phyloP scores from a whole-genome alignment of 2,888 invertebrate genomes.

The Trissolcus brochymenae region DNA sequence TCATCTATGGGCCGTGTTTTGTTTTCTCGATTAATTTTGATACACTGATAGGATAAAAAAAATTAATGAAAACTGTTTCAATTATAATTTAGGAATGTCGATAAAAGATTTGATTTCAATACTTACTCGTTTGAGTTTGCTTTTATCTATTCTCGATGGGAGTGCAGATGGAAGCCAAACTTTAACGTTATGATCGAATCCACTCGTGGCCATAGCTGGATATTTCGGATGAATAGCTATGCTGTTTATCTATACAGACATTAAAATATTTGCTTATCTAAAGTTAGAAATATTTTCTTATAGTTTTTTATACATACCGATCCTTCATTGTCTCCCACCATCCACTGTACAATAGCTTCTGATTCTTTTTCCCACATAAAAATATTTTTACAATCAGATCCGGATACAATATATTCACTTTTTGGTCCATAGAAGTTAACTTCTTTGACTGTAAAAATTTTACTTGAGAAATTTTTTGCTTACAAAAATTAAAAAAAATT shows the following conservation, averaged over 20 bases:
- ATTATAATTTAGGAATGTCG: too few relatives aligned
- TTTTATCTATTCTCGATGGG: conserved; percentile 28
- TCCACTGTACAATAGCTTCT: conserved; percentile 92
- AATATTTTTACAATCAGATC: conserved; percentile 93
- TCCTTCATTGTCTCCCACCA: conserved; percentile 88
- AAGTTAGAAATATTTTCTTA: neutral
- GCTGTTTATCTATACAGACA: conserved; percentile 85
- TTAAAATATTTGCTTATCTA: conserved; percentile 7
- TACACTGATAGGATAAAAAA: conserved; percentile 10
- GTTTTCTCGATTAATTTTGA: conserved; percentile 12
- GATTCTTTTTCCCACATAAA: conserved; percentile 94
- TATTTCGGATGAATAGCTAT: conserved; percentile 92
- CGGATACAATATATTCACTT: conserved; percentile 93
- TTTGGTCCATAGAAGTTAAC: conserved; percentile 95
- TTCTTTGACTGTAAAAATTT: conserved; percentile 83
- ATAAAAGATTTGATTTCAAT: neutral
- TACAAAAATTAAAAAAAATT: too few relatives aligned
- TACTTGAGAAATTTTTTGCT: neutral
- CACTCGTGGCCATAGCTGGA: conserved; percentile 93
- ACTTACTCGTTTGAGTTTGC: conserved; percentile 36
- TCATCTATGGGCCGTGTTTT: conserved; percentile 1
- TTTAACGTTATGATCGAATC: conserved; percentile 94
- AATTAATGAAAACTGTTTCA: conserved; percentile 4
- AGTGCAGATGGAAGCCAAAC: conserved; percentile 88
- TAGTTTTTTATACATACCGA: conserved; percentile 80